Evolutionary conservation across 2,888 invertebrate genomes (phyloP).

Genomic region (Pachycephus smyrnensis): DNA sequence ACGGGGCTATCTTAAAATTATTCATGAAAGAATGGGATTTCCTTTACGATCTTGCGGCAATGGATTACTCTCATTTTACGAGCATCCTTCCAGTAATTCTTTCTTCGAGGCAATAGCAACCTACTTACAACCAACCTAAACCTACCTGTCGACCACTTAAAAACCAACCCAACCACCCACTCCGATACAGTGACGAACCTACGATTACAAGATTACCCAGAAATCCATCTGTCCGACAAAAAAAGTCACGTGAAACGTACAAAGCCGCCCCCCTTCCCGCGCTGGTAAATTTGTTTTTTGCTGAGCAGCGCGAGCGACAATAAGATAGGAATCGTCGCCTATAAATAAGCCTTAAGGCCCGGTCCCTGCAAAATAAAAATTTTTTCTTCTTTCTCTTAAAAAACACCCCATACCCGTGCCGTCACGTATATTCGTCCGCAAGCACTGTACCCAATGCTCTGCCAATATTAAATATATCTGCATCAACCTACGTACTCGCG

Average conservation of each 20-base stretch:
- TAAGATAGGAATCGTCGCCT: background rate
- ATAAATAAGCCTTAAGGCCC: background rate
- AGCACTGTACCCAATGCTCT: background rate
- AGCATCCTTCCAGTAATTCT: background rate
- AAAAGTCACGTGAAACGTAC: background rate
- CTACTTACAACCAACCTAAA: background rate
- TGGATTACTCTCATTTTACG: slow-evolving; percentile 4
- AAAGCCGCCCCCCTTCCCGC: background rate
- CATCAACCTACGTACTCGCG: background rate
- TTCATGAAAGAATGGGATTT: slow-evolving; percentile 7
- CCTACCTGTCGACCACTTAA: background rate
- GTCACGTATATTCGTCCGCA: background rate
- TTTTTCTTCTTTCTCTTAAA: background rate
- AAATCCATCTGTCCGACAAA: background rate
- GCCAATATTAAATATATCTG: background rate
- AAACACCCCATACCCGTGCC: background rate
- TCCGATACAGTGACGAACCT: background rate
- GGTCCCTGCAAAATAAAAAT: background rate
- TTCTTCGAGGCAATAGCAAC: background rate
- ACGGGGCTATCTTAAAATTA: slow-evolving; percentile 3
- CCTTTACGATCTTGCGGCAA: slow-evolving; percentile 1
- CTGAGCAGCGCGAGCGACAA: background rate
- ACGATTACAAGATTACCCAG: background rate
- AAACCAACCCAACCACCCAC: background rate
- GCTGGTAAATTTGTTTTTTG: background rate